Percentiles rank a stretch among this genome's conserved stretches.
phyloP scores from a whole-genome alignment of 1,140 invertebrate species.

The Drosophila yakuba region DNA sequence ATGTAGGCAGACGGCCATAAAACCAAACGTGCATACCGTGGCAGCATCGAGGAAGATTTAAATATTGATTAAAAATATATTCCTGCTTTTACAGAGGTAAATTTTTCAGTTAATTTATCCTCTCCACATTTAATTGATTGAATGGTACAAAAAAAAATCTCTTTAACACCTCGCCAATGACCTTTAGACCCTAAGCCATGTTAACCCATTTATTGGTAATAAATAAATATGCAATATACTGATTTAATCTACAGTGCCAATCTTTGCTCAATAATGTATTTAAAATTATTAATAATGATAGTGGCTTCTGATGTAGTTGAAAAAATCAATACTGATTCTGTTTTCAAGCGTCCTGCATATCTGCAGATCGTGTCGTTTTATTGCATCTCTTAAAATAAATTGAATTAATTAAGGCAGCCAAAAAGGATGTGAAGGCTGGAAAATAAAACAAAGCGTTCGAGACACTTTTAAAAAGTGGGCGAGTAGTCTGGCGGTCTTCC shows the following conservation, averaged over 20 bases:
- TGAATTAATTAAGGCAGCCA: conserved; percentile 47
- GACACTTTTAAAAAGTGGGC: conserved; percentile 38
- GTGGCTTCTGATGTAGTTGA: not conserved
- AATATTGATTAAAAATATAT: conserved; percentile 29
- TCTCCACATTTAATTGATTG: not conserved
- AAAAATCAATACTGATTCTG: conserved; percentile 18
- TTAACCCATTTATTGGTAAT: not conserved
- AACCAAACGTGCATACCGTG: conserved; percentile 9
- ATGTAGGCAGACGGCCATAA: conserved; percentile 28
- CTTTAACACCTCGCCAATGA: no score
- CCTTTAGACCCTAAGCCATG: not conserved
- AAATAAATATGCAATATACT: not conserved
- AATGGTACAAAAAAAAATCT: not conserved
- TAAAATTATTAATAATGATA: conserved; percentile 3
- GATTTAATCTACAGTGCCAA: conserved; percentile 1
- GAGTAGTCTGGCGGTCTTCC: conserved; percentile 31
- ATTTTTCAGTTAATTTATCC: conserved; percentile 26
- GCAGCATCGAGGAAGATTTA: conserved; percentile 26
- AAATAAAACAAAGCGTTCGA: conserved; percentile 25
- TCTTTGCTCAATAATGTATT: conserved; percentile 1
- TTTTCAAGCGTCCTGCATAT: not conserved
- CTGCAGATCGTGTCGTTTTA: conserved; percentile 29
- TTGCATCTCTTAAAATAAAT: conserved; percentile 57
- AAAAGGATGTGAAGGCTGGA: conserved; percentile 12
- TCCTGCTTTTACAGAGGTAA: conserved; percentile 4